Base-by-base conservation (phyloP, 1,140 invertebrate species). In the Periplaneta americana region DNA sequence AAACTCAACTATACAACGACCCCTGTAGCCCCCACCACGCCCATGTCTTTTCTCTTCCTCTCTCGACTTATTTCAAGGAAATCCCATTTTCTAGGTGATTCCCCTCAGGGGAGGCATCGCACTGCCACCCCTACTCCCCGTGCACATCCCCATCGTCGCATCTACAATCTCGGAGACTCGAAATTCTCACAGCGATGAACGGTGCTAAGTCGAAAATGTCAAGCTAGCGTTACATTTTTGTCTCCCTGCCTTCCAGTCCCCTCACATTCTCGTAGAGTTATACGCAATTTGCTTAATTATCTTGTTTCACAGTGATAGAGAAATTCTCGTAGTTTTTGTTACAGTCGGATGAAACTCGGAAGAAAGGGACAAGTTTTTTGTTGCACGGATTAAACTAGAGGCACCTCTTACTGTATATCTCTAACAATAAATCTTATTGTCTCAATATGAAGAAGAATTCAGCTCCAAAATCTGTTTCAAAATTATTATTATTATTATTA, bases 31-130 rank as follows among this genome's bases (percentile, higher is more conserved):
- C n/a, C n/a, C n/a, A n/a, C n/a, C n/a, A 18, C 17, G 17, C n/a
- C 31, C 18, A 77, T 28, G 6, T 34, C 35, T n/a, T 33, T 77
- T 31, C 32, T 9, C 31, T 37, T 22, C 75, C 31, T 31, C 32
- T 31, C 6, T 77, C 35, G 75, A 34, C 35, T 34, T 34, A 37
- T 77, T 37, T 37, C 35, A 13, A 33, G 75, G 75, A 77, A 34
- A 77, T 77, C 28, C 75, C 75, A 77, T 34, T 77, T 77, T 77
- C 75, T 77, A 37, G 75, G 48, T 66, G 48, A 66, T 66, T 66
- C 48, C 48, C 48, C 48, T 11, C 48, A 66, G 48, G 48, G 48
- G 48, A 66, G 11, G n/a, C n/a, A 66, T 66, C n/a, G 11, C 48
- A 28, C 48, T 6, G n/a, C 22, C 48, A 8, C 48, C 48, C n/a